phyloP scores from a whole-genome alignment of 2,113 vertebrate genomes.

The Arvicanthis niloticus region DNA sequence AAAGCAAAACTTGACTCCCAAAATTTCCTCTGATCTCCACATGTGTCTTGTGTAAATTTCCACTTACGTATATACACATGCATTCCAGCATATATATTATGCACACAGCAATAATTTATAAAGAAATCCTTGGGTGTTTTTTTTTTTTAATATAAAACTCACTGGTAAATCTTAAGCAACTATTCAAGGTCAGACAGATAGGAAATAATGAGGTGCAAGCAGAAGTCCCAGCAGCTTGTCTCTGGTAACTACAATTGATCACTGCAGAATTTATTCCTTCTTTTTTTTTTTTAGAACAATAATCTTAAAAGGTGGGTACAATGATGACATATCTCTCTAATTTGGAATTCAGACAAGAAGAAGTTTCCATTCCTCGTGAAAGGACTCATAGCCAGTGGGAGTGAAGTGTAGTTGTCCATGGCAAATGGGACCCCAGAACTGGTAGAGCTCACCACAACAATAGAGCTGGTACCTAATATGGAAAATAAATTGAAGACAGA shows the following conservation, averaged over 20 bases:
- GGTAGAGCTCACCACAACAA: not conserved
- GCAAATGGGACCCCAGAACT: not conserved
- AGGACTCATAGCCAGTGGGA: not conserved
- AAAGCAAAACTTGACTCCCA: not conserved
- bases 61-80: not conserved
- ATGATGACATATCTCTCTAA: not conserved
- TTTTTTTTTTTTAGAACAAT: not conserved
- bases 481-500: not conserved
- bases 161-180: conserved; percentile 7
- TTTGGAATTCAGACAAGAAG: conserved; percentile 9
- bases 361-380: not conserved
- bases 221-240: not conserved
- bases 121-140: conserved; percentile 2
- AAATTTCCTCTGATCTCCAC: not conserved
- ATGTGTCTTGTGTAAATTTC: not conserved
- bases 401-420: not conserved
- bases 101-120: not conserved
- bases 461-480: not conserved
- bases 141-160: not conserved
- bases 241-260: not conserved
- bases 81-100: not conserved
- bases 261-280: not conserved
- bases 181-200: not conserved
- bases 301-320: not conserved
- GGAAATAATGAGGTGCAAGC: conserved; percentile 23